Evolutionary conservation across 2,888 invertebrate genomes (phyloP).

Genomic region (Nipponacmea schrenckii): DNA sequence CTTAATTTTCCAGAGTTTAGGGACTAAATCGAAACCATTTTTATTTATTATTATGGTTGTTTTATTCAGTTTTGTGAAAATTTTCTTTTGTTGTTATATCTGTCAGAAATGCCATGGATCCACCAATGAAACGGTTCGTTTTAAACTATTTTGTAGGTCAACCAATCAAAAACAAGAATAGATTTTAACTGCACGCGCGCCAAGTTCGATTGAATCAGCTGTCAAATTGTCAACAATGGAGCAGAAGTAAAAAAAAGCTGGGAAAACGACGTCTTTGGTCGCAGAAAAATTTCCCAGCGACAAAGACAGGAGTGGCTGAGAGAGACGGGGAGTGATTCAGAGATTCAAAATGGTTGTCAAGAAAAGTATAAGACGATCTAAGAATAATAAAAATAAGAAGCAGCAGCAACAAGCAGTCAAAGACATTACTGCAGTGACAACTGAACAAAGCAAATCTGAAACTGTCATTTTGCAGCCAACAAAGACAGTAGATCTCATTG

Average conservation of each 20-base stretch:
- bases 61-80: not conserved
- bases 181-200: not conserved
- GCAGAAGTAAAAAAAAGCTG: slow-evolving; percentile 2
- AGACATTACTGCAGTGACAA: not conserved
- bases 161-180: not conserved
- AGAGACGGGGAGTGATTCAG: not conserved
- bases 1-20: not conserved
- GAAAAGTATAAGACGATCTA: slow-evolving; percentile 1
- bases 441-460: not conserved
- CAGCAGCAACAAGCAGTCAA: not conserved
- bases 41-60: not conserved
- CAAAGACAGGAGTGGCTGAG: not conserved
- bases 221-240: slow-evolving; percentile 1
- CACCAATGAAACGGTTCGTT: not conserved
- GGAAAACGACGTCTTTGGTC: slow-evolving; percentile 1
- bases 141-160: not conserved
- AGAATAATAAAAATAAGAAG: slow-evolving; percentile 2
- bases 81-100: slow-evolving; percentile 4
- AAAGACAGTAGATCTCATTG: too few species aligned
- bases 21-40: not conserved
- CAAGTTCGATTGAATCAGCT: not conserved
- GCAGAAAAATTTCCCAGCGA: slow-evolving; percentile 6
- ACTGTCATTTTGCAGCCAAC: too few species aligned
- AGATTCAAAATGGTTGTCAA: not conserved
- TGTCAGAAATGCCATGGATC: not conserved